These are phyloP conservation scores for Microtus oregoni DNA, from an alignment of 2,113 vertebrate genomes.

Conservation along the genomic window DNA sequence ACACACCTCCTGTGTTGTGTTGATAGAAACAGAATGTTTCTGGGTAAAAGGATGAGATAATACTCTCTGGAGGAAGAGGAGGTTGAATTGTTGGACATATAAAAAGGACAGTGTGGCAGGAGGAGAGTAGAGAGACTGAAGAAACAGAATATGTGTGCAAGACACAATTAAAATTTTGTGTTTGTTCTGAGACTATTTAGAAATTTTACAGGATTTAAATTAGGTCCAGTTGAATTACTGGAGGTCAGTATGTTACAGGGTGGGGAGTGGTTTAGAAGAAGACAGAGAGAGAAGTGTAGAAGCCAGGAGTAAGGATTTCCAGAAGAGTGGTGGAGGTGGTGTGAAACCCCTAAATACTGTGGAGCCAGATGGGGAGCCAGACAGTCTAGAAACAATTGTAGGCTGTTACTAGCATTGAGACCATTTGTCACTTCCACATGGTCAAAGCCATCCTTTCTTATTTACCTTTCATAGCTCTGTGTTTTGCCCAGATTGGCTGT, in stretches of 20 bases:
- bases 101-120: background rate
- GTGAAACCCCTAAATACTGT: background rate
- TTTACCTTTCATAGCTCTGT: background rate
- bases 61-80: background rate
- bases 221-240: background rate
- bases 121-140: background rate
- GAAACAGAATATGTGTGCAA: background rate
- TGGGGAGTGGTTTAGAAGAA: background rate
- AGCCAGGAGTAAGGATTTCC: background rate
- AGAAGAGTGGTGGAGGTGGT: background rate
- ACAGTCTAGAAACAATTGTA: background rate
- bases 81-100: background rate
- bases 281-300: background rate
- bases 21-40: background rate
- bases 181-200: background rate
- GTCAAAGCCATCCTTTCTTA: background rate
- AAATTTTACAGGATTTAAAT: background rate
- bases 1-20: background rate
- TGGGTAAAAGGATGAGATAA: background rate
- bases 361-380: background rate
- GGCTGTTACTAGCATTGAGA: background rate
- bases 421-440: background rate
- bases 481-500: background rate
- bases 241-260: background rate
- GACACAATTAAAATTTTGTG: background rate